A percentile compares a stretch with the other conserved stretches of the same genome.
Evolutionary conservation across 2,888 invertebrate genomes (phyloP).

Genomic region (Mimumesa dahlbomi): DNA sequence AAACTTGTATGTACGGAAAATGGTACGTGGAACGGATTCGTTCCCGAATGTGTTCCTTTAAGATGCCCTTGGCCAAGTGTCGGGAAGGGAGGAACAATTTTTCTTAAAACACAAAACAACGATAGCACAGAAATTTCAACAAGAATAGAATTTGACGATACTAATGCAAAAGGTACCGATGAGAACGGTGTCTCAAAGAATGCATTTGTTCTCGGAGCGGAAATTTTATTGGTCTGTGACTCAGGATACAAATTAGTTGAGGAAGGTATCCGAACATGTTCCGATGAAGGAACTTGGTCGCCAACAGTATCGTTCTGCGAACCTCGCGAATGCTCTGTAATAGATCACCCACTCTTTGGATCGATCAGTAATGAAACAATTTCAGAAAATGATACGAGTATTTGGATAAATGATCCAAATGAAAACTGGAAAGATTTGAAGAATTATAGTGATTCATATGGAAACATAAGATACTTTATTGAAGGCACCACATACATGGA

Average conservation of each 20-base stretch:
- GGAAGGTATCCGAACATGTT: constrained; percentile 81
- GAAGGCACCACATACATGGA: constrained; percentile 64
- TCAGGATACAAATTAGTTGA: constrained; percentile 83
- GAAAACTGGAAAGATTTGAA: not conserved
- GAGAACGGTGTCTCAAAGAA: constrained; percentile 2
- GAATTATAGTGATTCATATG: constrained; percentile 30
- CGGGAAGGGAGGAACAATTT: constrained; percentile 57
- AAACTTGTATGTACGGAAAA: constrained; percentile 81
- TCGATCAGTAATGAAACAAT: constrained; percentile 24
- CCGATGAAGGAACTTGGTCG: constrained; percentile 84
- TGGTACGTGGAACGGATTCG: constrained; percentile 84
- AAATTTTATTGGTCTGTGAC: constrained; percentile 79
- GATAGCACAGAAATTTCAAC: constrained; percentile 40
- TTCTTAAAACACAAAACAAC: constrained; percentile 44
- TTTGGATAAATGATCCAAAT: not conserved
- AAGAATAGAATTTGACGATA: not conserved
- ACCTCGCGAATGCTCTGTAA: constrained; percentile 59
- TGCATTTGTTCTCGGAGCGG: constrained; percentile 55
- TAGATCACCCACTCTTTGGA: constrained; percentile 59
- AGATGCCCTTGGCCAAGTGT: constrained; percentile 61
- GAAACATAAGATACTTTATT: constrained; percentile 49
- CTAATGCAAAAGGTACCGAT: not conserved
- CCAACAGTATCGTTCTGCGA: constrained; percentile 82
- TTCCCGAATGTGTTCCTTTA: constrained; percentile 81
- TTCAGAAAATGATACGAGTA: constrained; percentile 9